Evolutionary conservation across 2,888 invertebrate species (phyloP).

Genomic region (Euclidia mi): DNA sequence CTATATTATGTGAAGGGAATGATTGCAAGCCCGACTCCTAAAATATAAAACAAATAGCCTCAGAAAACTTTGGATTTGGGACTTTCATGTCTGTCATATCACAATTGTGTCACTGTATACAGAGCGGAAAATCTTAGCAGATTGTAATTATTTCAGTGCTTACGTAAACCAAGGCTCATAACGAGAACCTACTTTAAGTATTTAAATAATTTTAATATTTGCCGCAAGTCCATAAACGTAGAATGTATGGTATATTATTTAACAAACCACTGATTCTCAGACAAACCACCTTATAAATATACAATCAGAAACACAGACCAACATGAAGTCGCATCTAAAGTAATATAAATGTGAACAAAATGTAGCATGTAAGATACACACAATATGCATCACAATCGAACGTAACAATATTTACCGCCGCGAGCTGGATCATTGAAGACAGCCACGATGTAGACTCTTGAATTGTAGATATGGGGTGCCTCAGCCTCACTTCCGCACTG

Average conservation of each 20-base stretch:
- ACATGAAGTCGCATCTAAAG: no score
- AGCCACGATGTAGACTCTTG: constrained; percentile 48
- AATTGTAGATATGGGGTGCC: constrained; percentile 74
- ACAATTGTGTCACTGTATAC: no score
- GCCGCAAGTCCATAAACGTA: no score
- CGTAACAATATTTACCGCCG: constrained; percentile 16
- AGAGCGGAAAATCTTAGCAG: no score
- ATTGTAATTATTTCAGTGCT: no score
- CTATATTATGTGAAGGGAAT: constrained; percentile 10
- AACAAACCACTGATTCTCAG: no score
- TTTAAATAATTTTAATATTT: no score
- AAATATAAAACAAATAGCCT: constrained; percentile 12
- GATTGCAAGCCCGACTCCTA: background rate
- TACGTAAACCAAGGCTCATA: no score
- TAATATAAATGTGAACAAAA: background rate
- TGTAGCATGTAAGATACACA: background rate
- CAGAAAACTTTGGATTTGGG: constrained; percentile 1
- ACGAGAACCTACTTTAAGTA: no score
- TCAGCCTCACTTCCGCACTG: constrained; percentile 97
- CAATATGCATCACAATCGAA: background rate
- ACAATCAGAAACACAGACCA: no score
- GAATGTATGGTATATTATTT: no score
- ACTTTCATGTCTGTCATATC: background rate
- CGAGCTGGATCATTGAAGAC: constrained; percentile 32
- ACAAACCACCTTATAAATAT: no score